These are phyloP conservation scores for Sturmia bella DNA, from an alignment of 2,888 invertebrate species.

Conservation along the genomic window DNA sequence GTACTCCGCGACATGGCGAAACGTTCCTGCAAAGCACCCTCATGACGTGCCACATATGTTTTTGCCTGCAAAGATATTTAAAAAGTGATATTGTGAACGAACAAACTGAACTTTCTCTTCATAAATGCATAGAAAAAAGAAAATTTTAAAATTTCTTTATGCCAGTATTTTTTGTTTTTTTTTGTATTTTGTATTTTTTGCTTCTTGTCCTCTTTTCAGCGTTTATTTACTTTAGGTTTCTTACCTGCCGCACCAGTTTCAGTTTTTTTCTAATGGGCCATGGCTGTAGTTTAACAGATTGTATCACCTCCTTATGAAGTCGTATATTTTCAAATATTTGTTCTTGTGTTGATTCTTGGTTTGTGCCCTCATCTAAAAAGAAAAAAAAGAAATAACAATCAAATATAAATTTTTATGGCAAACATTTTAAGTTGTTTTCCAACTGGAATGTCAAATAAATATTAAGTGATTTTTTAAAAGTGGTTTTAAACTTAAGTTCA, in stretches of 20 bases:
- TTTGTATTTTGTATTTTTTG: not conserved
- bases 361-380: conserved; percentile 86
- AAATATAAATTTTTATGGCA: conserved; percentile 22
- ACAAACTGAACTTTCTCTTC: not conserved
- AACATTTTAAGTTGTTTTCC: conserved; percentile 3
- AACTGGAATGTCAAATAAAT: no score
- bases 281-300: conserved; percentile 92
- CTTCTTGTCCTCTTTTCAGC: not conserved
- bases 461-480: no score
- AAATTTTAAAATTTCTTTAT: conserved; percentile 1
- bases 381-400: not conserved
- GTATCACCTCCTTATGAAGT: conserved; percentile 94
- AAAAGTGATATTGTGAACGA: conserved; percentile 11
- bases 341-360: conserved; percentile 88
- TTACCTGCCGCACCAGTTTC: conserved; percentile 88
- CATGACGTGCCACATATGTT: conserved; percentile 92
- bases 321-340: conserved; percentile 95
- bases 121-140: not conserved
- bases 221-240: conserved; percentile 36
- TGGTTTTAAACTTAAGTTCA: no score
- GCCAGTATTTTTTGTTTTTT: not conserved
- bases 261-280: conserved; percentile 92
- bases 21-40: conserved; percentile 93
- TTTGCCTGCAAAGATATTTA: conserved; percentile 85
- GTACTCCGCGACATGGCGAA: conserved; percentile 94